Evolutionary conservation across 2,797 vertebrate species (phyloP).

Genomic region (Monodelphis domestica): DNA sequence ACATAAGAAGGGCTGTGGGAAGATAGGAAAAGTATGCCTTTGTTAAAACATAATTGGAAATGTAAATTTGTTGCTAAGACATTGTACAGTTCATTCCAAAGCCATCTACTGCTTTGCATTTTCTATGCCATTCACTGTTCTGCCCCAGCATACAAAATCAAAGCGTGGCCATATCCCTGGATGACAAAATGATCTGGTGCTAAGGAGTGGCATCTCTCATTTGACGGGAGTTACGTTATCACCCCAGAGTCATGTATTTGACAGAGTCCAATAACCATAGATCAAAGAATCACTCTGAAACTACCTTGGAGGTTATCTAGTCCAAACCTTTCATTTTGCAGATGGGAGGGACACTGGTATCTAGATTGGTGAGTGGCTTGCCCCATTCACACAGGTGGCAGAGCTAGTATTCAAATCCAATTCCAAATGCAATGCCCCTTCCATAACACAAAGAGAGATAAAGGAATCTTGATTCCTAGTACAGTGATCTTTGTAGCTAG

Average conservation of each 20-base stretch:
- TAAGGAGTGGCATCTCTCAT: background rate
- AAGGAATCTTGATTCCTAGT: constrained; percentile 14
- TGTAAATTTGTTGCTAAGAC: constrained; percentile 25
- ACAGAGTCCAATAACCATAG: background rate
- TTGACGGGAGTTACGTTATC: constrained; percentile 26
- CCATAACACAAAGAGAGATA: background rate
- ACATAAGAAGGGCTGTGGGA: too few relatives aligned
- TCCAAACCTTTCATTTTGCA: background rate
- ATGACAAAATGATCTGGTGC: background rate
- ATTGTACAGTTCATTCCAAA: background rate
- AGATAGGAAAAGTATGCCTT: too few relatives aligned
- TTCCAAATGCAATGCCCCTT: background rate
- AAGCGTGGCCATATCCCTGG: background rate
- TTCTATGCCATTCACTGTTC: background rate
- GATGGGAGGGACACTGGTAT: background rate
- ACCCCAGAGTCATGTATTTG: background rate
- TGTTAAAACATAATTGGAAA: constrained; percentile 46
- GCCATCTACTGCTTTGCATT: background rate
- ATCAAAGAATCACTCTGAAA: background rate
- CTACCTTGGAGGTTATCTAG: background rate
- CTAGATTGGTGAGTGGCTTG: background rate
- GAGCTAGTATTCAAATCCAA: background rate
- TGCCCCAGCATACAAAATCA: background rate
- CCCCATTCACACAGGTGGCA: background rate
- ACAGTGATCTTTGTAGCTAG: background rate